These are phyloP conservation scores for Xyrauchen texanus DNA, from an alignment of 2,113 vertebrate genomes.

Conservation along the genomic window DNA sequence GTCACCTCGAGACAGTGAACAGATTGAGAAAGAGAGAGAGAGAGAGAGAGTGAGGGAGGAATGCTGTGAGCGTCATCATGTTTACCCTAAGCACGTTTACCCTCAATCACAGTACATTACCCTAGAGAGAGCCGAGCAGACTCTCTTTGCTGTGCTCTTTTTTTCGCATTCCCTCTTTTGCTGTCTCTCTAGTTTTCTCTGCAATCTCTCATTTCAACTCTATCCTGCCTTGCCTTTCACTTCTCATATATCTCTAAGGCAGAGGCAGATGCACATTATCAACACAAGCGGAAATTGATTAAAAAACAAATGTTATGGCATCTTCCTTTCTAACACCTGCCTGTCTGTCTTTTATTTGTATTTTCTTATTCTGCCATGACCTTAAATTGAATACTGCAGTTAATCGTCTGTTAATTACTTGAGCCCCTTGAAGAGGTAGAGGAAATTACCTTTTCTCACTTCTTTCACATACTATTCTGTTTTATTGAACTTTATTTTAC, in stretches of 20 bases:
- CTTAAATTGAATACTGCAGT: conserved; percentile 43
- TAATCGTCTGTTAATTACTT: conserved; percentile 56
- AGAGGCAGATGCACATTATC: conserved; percentile 5
- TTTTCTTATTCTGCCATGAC: conserved; percentile 36
- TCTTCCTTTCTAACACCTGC: conserved; percentile 1
- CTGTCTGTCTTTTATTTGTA: neutral
- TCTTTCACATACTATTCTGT: too few relatives aligned
- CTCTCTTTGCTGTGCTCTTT: conserved; percentile 8
- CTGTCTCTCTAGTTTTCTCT: conserved; percentile 17
- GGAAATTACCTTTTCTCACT: neutral
- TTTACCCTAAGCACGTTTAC: conserved; percentile 49
- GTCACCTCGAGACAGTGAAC: conserved; percentile 47
- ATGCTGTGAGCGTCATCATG: conserved; percentile 45
- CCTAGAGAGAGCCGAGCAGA: conserved; percentile 22
- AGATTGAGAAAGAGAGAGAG: conserved; percentile 57
- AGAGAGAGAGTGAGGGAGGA: conserved; percentile 42
- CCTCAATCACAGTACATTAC: conserved; percentile 53
- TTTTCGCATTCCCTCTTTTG: neutral
- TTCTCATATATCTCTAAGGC: neutral
- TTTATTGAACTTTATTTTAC: neutral
- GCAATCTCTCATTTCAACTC: conserved; percentile 6
- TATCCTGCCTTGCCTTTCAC: neutral
- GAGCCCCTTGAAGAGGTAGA: neutral
- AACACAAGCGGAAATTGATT: neutral
- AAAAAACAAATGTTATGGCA: neutral